Evolutionary conservation across 2,797 vertebrate species (phyloP), one percentile per base, ranked within the genome.

Genomic region (Myotis myotis): DNA sequence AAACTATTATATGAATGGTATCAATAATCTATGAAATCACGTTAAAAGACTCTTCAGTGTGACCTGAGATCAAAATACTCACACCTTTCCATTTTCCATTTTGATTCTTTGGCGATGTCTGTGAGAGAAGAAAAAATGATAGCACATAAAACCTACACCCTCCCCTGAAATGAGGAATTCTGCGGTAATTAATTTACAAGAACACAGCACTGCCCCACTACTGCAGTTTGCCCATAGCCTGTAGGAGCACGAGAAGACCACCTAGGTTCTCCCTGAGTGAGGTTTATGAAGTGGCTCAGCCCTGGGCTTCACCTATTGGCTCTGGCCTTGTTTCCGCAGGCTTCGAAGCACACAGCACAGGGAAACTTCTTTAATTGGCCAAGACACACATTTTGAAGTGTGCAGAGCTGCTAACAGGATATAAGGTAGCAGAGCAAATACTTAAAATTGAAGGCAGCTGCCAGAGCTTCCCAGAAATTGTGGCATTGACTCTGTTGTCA

Each of bases 341-440:
- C 19, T 66, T 60, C 70, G n/a, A 33, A 68, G 25, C 5, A 80
- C 62, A 82, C 23, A n/a, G 16, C 66, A 78, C 41, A 38, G 71
- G n/a, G 33, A 83, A 91, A 85, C 38, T 86, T 82, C 16, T 75
- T 60, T 55, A 87, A 84, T 62, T 23, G 41, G 49, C 33, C 44
- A 83, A 82, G 38, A 57, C 44, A 85, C 47, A 80, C 87, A 95
- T 84, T 87, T 53, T 41, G 64, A 95, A 66, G 72, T 19, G 51
- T 25, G 38, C 28, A 75, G 71, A 75, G 15, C 66, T 87, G 16
- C 41, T 85, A 57, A 57, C 10, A 68, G 51, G 72, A 88, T 88
- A 85, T 51, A 92, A 75, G 62, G 87, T 87, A 91, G 68, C 70
- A 94, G 75, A 95, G n/a, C 89, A 96, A 96, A 95, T 84, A 96